Evolutionary conservation across 2,888 invertebrate species (phyloP), one percentile per base, ranked within the genome.

Genomic region (Quadroppia sp.): DNA sequence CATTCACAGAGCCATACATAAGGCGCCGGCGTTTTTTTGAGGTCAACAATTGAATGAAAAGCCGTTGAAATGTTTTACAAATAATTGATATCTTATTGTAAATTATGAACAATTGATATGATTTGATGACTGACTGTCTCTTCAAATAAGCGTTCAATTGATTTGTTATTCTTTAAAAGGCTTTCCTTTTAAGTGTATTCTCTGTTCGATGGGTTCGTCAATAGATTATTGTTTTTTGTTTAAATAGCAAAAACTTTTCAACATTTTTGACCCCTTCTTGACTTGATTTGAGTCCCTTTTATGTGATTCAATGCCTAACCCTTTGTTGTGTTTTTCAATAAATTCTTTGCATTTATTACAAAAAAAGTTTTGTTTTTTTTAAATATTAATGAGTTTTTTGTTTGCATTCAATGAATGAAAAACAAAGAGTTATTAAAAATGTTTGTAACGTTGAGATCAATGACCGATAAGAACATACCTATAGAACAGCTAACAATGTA

Each of bases 401-500:
- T 64, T 64, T 64, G 61, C 30, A 56, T 56, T 13, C 36, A 64
- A 36, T 64, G 2, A 17, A 59, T 13, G 17, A 20, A 36, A 61
- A 36, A 36, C 32, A 36, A 64, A 13, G 32, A 36, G 61, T 36
- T 32, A 17, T 64, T 32, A 11, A 36, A 9, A 17, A 36, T 59
- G 61, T 36, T 56, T 56, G 23, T 30, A 30, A 48, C 4, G 3
- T 32, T 32, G 61, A 36, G 61, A 11, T 15, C 36, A 64, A n/a
- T 36, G 61, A 64, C 17, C 61, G 61, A 64, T 64, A 64, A 7
- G 36, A 53, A 48, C 20, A n/a, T n/a, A n/a, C n/a, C n/a, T n/a
- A n/a, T n/a, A n/a, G n/a, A n/a, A n/a, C n/a, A n/a, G n/a, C n/a
- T n/a, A n/a, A n/a, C n/a, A n/a, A n/a, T n/a, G n/a, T n/a, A n/a